phyloP scores from a whole-genome alignment of 2,888 invertebrate genomes.

The Ecliptopera silaceata region DNA sequence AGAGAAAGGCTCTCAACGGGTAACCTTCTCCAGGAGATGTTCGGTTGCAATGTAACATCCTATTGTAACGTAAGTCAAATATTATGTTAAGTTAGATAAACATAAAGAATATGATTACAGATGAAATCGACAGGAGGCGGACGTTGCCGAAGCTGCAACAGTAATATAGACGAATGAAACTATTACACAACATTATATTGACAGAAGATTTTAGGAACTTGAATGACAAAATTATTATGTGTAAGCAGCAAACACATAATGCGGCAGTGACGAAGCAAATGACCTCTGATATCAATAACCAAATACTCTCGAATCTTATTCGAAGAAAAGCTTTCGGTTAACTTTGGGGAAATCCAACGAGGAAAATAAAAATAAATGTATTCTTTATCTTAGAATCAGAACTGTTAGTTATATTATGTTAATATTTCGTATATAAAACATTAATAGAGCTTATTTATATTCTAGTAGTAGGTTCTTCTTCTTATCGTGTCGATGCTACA shows the following conservation, averaged over 20 bases:
- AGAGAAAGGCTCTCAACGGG: not conserved
- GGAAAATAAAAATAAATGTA: constrained; percentile 52
- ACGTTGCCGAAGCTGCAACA: constrained; percentile 16
- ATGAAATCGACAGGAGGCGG: constrained; percentile 10
- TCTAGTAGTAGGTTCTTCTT: too few species aligned
- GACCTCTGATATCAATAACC: constrained; percentile 57
- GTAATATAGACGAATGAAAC: constrained; percentile 1
- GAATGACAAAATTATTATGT: constrained; percentile 10
- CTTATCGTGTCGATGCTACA: too few species aligned
- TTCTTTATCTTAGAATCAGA: constrained; percentile 34
- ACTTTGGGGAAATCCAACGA: constrained; percentile 57
- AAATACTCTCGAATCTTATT: constrained; percentile 59
- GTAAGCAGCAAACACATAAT: constrained; percentile 18
- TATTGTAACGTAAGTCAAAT: too few species aligned
- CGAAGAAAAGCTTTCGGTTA: constrained; percentile 72
- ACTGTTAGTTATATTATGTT: constrained; percentile 14
- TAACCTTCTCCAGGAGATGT: not conserved
- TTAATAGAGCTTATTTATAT: too few species aligned
- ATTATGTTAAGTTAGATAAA: too few species aligned
- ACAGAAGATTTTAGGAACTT: constrained; percentile 16
- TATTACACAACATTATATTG: constrained; percentile 8
- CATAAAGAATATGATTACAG: constrained; percentile 4
- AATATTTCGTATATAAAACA: too few species aligned
- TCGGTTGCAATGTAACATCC: not conserved
- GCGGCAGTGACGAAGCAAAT: constrained; percentile 42